phyloP scores from a whole-genome alignment of 2,113 vertebrate species.

The Myotis lucifugus region DNA sequence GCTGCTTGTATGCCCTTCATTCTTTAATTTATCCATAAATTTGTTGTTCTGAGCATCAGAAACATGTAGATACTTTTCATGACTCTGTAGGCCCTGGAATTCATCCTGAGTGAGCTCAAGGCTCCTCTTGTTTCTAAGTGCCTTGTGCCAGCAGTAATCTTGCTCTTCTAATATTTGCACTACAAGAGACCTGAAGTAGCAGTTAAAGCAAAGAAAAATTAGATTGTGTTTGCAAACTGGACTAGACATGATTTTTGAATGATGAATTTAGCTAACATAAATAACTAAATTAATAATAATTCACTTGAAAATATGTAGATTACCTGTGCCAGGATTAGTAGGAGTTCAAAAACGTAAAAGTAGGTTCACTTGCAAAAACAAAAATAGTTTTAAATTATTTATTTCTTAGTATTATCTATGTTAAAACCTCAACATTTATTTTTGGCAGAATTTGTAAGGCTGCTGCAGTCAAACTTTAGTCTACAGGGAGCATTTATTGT shows the following conservation, averaged over 20 bases:
- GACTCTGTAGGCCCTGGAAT: neutral
- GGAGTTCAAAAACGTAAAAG: conserved; percentile 38
- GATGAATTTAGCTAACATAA: conserved; percentile 40
- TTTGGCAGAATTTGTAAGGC: neutral
- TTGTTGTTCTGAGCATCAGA: neutral
- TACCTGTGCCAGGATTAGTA: conserved; percentile 22
- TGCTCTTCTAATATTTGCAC: conserved; percentile 41
- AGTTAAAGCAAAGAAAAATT: conserved; percentile 52
- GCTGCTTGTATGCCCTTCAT: neutral
- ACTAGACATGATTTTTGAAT: conserved; percentile 57
- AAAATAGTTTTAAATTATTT: neutral
- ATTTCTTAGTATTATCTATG: neutral
- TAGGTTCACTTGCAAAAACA: neutral
- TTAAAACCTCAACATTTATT: neutral
- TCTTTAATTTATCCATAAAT: neutral
- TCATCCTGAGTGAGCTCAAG: conserved; percentile 2
- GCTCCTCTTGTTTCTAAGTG: conserved; percentile 30
- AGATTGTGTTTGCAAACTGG: conserved; percentile 31
- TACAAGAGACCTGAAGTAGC: conserved; percentile 22
- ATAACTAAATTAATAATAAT: conserved; percentile 47
- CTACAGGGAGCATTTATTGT: neutral
- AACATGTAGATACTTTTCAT: neutral
- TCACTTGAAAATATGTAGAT: conserved; percentile 53
- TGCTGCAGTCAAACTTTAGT: neutral
- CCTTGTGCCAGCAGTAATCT: neutral